phyloP scores from a whole-genome alignment of 2,888 invertebrate genomes.

The Lithophane ornitopus region DNA sequence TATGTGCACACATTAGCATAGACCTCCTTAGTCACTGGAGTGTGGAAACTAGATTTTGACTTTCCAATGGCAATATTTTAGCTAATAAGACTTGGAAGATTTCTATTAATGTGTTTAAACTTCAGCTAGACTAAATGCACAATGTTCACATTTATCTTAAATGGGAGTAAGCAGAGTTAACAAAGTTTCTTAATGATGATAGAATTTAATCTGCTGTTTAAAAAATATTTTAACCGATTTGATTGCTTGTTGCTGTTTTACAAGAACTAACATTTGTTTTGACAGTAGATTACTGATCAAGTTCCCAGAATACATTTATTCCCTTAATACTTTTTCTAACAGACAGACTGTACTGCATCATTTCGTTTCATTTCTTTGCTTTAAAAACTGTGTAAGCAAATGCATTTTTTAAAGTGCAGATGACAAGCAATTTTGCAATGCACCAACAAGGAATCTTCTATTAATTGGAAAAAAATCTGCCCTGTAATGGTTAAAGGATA shows the following conservation, averaged over 20 bases:
- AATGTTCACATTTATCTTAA: constrained; percentile 10
- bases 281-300: neutral
- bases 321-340: neutral
- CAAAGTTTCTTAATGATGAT: neutral
- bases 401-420: neutral
- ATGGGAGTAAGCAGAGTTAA: constrained; percentile 30
- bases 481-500: too few species aligned
- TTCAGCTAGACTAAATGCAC: constrained; percentile 30
- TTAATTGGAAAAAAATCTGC: too few species aligned
- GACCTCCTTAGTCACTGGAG: constrained; percentile 63
- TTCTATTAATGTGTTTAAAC: constrained; percentile 59
- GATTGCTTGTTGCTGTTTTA: neutral
- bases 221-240: neutral
- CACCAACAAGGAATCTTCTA: neutral
- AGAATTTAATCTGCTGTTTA: neutral
- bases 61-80: constrained; percentile 67
- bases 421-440: neutral
- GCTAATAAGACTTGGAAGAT: constrained; percentile 60
- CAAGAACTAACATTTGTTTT: neutral
- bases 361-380: neutral
- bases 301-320: neutral
- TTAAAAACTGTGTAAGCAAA: neutral
- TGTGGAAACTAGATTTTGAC: constrained; percentile 70
- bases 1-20: constrained; percentile 57
- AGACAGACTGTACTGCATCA: neutral